Percentiles rank a stretch among this genome's conserved stretches.
Conservation (phyloP, 2,113 vertebrate species). For the Choloepus hoffmanni region DNA sequence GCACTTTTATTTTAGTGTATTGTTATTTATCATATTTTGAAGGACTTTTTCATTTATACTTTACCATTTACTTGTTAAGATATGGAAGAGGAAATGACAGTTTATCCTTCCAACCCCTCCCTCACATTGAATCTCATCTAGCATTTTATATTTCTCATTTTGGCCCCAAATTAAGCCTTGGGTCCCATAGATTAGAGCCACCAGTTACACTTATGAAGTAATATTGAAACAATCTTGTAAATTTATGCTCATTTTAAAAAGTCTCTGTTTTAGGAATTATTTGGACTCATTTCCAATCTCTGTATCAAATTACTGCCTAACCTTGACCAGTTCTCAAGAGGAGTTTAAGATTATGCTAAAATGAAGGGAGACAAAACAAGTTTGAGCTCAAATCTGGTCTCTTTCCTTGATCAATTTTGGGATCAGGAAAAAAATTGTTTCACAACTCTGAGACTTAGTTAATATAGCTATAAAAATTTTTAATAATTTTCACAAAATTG, state of each 20-base stretch:
- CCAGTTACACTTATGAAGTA: not conserved
- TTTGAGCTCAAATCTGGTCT: not conserved
- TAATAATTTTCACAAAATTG: not conserved
- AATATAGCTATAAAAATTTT: not conserved
- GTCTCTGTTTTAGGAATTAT: not conserved
- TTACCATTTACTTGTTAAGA: constrained; percentile 21
- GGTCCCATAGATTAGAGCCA: not conserved
- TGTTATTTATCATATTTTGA: not conserved
- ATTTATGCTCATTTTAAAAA: not conserved
- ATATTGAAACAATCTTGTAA: not conserved
- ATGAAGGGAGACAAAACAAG: not conserved
- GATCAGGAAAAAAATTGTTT: not conserved
- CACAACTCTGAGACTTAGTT: not conserved
- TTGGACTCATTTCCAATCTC: not conserved
- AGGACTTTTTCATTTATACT: not conserved
- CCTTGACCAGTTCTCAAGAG: not conserved
- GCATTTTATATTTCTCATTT: not conserved
- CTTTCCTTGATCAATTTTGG: not conserved
- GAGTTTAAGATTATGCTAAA: not conserved
- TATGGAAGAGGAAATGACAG: not conserved
- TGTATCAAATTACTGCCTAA: not conserved
- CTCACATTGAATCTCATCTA: not conserved
- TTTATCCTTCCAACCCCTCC: no score
- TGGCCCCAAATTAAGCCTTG: not conserved
- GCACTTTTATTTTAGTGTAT: not conserved